phyloP scores from a whole-genome alignment of 1,140 invertebrate species.

The Lordiphosa stackelbergi region DNA sequence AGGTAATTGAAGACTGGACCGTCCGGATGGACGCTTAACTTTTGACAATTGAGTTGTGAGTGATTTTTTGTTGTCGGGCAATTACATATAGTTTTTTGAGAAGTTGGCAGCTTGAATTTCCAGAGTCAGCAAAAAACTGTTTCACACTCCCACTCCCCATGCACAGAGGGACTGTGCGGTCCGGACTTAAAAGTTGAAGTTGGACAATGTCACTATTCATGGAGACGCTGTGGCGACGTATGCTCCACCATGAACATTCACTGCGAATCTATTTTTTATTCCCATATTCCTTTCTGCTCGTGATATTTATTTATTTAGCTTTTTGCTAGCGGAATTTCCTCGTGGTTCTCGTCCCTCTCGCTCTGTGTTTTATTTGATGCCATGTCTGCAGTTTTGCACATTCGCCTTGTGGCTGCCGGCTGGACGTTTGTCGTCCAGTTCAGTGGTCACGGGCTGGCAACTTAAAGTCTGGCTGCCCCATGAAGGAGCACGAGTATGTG shows the following conservation, averaged over 20 bases:
- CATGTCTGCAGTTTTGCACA: conserved; percentile 64
- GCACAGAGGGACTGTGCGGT: conserved; percentile 13
- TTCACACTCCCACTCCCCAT: conserved; percentile 26
- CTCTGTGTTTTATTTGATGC: conserved; percentile 60
- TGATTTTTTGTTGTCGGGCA: conserved; percentile 34
- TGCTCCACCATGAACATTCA: conserved; percentile 16
- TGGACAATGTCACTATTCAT: conserved; percentile 53
- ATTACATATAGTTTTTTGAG: conserved; percentile 16
- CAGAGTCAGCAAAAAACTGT: conserved; percentile 56
- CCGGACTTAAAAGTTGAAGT: conserved; percentile 28
- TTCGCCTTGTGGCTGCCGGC: conserved; percentile 21
- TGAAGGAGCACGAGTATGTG: conserved; percentile 15
- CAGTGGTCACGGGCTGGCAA: conserved; percentile 49
- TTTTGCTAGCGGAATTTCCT: conserved; percentile 44
- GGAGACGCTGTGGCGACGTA: conserved; percentile 36
- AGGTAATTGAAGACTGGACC: conserved; percentile 44
- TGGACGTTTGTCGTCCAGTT: conserved; percentile 54
- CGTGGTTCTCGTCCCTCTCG: neutral
- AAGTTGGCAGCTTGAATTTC: conserved; percentile 48
- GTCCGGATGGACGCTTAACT: conserved; percentile 30
- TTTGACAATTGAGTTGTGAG: conserved; percentile 65
- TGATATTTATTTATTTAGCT: conserved; percentile 73
- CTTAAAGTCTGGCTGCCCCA: conserved; percentile 26
- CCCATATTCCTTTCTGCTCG: conserved; percentile 19
- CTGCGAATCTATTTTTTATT: conserved; percentile 64